phyloP scores from a whole-genome alignment of 2,797 vertebrate species.

The Lagodon rhomboides region DNA sequence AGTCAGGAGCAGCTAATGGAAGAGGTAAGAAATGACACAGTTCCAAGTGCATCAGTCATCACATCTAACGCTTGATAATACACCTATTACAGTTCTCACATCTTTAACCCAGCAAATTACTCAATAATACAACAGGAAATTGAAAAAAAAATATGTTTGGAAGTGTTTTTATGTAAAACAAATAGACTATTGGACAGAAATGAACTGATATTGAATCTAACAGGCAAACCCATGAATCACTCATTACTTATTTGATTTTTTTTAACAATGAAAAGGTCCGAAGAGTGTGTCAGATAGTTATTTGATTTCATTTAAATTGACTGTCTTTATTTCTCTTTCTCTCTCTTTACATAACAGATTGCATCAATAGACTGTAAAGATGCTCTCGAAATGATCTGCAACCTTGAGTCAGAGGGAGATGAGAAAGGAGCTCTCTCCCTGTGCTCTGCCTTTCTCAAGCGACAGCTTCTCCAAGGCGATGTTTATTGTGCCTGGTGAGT shows the following conservation, averaged over 20 bases:
- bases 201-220: neutral
- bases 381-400: slow-evolving; percentile 99
- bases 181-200: neutral
- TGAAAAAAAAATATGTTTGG: neutral
- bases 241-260: neutral
- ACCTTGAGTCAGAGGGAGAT: slow-evolving; percentile 98
- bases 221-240: neutral
- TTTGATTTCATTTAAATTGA: slow-evolving; percentile 7
- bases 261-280: neutral
- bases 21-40: slow-evolving; percentile 88
- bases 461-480: slow-evolving; percentile 97
- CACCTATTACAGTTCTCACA: neutral
- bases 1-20: slow-evolving; percentile 96
- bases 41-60: no score
- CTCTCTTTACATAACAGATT: slow-evolving; percentile 73
- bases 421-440: slow-evolving; percentile 96
- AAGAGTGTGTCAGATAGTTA: neutral
- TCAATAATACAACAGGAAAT: neutral
- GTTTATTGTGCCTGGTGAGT: slow-evolving; percentile 99
- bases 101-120: neutral
- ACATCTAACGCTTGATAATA: neutral
- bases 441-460: slow-evolving; percentile 97
- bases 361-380: slow-evolving; percentile 97
- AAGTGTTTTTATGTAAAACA: neutral
- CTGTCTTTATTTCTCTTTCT: slow-evolving; percentile 12